Conservation (phyloP, 92 coral and sea anemone species). For the Blastomussa wellsi region DNA sequence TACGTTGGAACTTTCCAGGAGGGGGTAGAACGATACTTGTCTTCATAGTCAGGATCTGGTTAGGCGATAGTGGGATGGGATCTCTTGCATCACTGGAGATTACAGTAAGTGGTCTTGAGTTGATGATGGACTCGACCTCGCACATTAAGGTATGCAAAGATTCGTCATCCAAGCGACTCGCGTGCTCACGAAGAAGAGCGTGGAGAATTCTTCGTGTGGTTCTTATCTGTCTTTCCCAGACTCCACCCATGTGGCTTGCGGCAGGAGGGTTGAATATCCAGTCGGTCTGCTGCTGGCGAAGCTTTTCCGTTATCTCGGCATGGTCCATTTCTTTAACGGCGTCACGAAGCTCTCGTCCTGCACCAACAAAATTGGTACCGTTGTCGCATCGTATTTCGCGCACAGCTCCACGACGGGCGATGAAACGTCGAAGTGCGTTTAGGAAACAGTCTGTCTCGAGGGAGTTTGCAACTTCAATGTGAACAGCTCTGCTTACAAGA, state of each 20-base stretch:
- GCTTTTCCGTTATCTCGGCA: not conserved
- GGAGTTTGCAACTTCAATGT: not conserved
- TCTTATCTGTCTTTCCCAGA: conserved; percentile 46
- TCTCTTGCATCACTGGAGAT: conserved; percentile 12
- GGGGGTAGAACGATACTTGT: conserved; percentile 37
- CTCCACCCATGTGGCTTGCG: conserved; percentile 45
- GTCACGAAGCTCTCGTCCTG: not conserved
- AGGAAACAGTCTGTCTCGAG: not conserved
- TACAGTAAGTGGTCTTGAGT: conserved; percentile 19
- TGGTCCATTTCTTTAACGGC: not conserved
- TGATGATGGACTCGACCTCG: conserved; percentile 20
- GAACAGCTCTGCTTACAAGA: not conserved
- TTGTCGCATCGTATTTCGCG: not conserved
- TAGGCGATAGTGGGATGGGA: not conserved
- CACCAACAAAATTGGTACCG: not conserved
- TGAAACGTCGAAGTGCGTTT: not conserved
- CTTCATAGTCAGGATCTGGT: conserved; percentile 23
- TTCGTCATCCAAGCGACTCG: conserved; percentile 15
- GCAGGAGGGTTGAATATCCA: conserved; percentile 45
- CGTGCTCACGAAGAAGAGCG: conserved; percentile 9
- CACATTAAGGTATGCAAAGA: conserved; percentile 17
- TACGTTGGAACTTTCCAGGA: conserved; percentile 40
- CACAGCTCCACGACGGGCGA: not conserved
- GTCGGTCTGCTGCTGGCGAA: conserved; percentile 2
- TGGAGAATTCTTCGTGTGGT: not conserved